A percentile compares a stretch with the other conserved stretches of the same genome.
phyloP scores from a whole-genome alignment of 2,113 vertebrate species.

The Speoplatyrhinus poulsoni region DNA sequence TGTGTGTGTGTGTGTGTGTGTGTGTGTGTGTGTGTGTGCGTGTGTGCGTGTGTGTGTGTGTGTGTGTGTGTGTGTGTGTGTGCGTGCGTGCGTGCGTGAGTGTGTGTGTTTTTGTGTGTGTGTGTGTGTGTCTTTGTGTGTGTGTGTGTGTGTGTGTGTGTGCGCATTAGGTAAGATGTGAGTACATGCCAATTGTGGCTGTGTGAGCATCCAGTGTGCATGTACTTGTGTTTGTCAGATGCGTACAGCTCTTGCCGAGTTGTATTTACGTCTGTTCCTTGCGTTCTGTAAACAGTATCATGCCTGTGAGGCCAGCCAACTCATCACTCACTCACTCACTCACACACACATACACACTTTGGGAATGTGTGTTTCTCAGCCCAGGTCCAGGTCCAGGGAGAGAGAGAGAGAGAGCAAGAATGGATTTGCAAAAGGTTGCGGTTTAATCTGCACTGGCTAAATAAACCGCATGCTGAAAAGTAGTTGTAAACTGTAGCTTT shows the following conservation, averaged over 20 bases:
- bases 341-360: slow-evolving; percentile 47
- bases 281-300: slow-evolving; percentile 56
- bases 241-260: slow-evolving; percentile 44
- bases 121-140: no score
- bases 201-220: background rate
- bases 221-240: slow-evolving; percentile 48
- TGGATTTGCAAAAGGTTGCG: background rate
- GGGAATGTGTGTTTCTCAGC: slow-evolving; percentile 47
- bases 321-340: slow-evolving; percentile 60
- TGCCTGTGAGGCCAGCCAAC: slow-evolving; percentile 44
- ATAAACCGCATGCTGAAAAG: slow-evolving; percentile 69
- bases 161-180: slow-evolving; percentile 10
- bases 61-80: slow-evolving; percentile 2
- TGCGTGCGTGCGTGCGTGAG: background rate
- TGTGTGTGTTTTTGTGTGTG: slow-evolving; percentile 2
- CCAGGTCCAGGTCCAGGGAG: slow-evolving; percentile 4
- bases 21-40: background rate
- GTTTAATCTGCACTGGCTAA: slow-evolving; percentile 51
- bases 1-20: no score
- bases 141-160: background rate
- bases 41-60: slow-evolving; percentile 4
- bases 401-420: background rate
- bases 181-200: background rate
- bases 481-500: slow-evolving; percentile 70
- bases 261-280: slow-evolving; percentile 47